Evolutionary conservation across 2,888 invertebrate genomes (phyloP).

Genomic region (Leptopilina syphax): DNA sequence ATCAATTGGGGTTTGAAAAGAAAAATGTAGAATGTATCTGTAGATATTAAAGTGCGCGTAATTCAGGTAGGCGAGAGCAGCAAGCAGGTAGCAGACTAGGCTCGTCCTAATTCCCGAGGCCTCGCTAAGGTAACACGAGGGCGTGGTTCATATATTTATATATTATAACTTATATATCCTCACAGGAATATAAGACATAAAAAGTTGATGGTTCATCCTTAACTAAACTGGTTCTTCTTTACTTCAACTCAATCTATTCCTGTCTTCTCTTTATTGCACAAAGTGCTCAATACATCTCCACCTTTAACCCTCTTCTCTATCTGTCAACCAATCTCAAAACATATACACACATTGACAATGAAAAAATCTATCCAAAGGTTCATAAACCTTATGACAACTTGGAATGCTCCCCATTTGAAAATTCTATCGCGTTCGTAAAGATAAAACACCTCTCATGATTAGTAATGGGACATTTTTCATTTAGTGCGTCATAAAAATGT

Average conservation of each 20-base stretch:
- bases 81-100: conserved; percentile 57
- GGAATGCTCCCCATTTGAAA: neutral
- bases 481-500: conserved; percentile 14
- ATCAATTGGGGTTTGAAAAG: neutral
- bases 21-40: neutral
- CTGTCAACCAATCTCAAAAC: conserved; percentile 19
- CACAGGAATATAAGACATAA: conserved; percentile 7
- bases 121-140: conserved; percentile 29
- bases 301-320: conserved; percentile 14
- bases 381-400: conserved; percentile 14
- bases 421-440: conserved; percentile 16
- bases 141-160: conserved; percentile 32
- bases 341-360: neutral
- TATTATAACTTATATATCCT: conserved; percentile 15
- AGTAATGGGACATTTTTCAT: conserved; percentile 31
- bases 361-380: conserved; percentile 10
- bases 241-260: neutral
- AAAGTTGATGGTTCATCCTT: conserved; percentile 1
- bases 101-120: conserved; percentile 48
- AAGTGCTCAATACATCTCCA: neutral
- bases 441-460: neutral
- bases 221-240: conserved; percentile 21
- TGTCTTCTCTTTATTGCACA: neutral
- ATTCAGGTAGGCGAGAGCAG: conserved; percentile 55
- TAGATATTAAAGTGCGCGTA: conserved; percentile 49